phyloP scores from a whole-genome alignment of 2,888 invertebrate species.

The Eupithecia exiguata region DNA sequence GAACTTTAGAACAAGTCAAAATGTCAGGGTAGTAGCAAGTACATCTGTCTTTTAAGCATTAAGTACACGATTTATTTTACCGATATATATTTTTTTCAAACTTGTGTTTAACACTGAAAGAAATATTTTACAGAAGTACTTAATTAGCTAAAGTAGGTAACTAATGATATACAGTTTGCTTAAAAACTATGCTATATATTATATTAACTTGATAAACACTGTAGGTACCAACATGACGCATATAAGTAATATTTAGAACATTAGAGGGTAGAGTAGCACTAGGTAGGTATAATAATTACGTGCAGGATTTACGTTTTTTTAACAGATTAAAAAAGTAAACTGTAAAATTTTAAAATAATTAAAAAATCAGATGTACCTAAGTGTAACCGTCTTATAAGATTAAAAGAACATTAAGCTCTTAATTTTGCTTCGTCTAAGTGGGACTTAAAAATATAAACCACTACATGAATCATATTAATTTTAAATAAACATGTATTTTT shows the following conservation, averaged over 20 bases:
- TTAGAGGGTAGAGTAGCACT: not conserved
- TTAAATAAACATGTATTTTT: not conserved
- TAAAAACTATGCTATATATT: not conserved
- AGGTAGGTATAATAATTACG: not conserved
- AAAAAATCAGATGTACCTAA: too few species aligned
- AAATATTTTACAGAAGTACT: conserved; percentile 2
- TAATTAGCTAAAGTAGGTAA: not conserved
- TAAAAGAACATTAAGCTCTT: not conserved
- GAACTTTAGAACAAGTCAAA: not conserved
- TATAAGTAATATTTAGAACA: not conserved
- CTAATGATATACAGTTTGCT: not conserved
- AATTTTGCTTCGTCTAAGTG: not conserved
- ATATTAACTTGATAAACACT: not conserved
- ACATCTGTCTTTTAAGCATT: too few species aligned
- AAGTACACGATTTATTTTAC: not conserved
- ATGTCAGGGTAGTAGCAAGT: not conserved
- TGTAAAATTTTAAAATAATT: too few species aligned
- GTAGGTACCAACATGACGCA: not conserved
- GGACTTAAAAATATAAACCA: not conserved
- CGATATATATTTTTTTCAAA: not conserved
- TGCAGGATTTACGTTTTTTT: not conserved
- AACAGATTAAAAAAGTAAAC: not conserved
- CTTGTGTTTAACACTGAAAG: conserved; percentile 9
- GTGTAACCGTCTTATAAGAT: too few species aligned
- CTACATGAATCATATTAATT: not conserved